Base-by-base conservation (phyloP, 2,888 invertebrate genomes). In the Trissonchulus latispiculum region DNA sequence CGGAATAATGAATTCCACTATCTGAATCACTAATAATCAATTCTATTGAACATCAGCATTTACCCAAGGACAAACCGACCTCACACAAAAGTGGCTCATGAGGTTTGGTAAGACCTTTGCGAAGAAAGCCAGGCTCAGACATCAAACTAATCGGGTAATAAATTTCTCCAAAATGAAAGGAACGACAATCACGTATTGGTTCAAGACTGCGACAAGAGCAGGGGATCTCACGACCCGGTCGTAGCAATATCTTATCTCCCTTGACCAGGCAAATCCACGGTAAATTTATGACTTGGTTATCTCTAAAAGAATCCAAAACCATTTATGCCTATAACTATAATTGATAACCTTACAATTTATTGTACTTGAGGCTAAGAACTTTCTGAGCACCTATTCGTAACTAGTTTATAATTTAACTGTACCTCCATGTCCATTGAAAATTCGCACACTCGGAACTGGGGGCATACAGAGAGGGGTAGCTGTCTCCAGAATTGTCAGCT, bases 401-500 rank as follows among this genome's bases (percentile, higher is more conserved):
- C 3, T 29, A 8, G 8, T 68, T 15, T 33, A 95, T 90, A 77
- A 95, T 86, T 68, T 88, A 83, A 80, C 90, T 90, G 85, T 96
- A 95, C 64, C 64, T 87, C 81, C 91, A 91, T 0, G 95, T 93
- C 94, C 95, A 95, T 82, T 96, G 96, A 74, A 95, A 84, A 48
- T 93, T 92, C 72, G 95, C 91, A 83, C 95, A 95, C 0, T 96
- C 96, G 1, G 95, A 94, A 77, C 90, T 87, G 1, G 96, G 96
- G 75, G 91, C 90, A 83, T 90, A 91, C 15, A 93, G 85, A 83
- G 92, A 90, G 1, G 94, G 93, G 85, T 93, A 95, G 82, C 8
- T 23, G 8, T 48, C 48, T 48, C n/a, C n/a, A n/a, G n/a, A n/a
- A n/a, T n/a, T n/a, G n/a, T n/a, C n/a, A n/a, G n/a, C n/a, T n/a